These are phyloP conservation scores for Passer montanus DNA, from an alignment of 2,113 vertebrate genomes.

Conservation along the genomic window DNA sequence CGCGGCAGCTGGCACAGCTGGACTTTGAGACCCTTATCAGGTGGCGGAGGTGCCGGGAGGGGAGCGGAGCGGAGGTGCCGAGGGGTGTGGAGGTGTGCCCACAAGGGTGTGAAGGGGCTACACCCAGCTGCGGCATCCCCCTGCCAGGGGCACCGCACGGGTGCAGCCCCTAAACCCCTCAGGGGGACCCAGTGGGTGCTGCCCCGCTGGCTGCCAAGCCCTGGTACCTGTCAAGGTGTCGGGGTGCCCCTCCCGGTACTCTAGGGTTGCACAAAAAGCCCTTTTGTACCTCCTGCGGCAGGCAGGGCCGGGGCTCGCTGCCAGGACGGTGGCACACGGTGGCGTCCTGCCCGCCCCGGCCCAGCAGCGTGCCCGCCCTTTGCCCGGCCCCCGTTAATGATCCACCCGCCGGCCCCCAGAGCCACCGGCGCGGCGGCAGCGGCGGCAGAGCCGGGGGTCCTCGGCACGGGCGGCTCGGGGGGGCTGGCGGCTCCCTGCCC, in stretches of 20 bases:
- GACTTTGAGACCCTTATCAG: slow-evolving; percentile 51
- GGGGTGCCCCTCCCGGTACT: accelerated
- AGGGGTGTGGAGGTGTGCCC: neutral
- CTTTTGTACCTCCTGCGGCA: neutral
- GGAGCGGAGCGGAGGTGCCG: neutral
- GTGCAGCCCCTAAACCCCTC: neutral
- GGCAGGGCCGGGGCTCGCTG: neutral
- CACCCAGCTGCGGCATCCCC: neutral
- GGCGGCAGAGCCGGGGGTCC: neutral
- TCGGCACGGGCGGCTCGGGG: accelerated
- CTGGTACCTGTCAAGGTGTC: neutral
- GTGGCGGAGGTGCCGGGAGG: neutral
- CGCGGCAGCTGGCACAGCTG: neutral
- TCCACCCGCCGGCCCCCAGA: neutral
- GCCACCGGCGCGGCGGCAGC: neutral
- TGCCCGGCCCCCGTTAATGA: slow-evolving; percentile 25
- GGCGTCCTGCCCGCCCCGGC: neutral
- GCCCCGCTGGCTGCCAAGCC: accelerated
- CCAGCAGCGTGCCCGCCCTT: neutral
- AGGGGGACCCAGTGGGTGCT: accelerated
- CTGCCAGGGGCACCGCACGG: neutral
- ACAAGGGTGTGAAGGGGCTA: neutral
- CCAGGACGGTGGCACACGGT: accelerated
- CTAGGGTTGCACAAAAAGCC: neutral
- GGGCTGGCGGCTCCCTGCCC: neutral